A percentile compares a stretch with the other conserved stretches of the same genome.
Conservation (phyloP, 2,113 vertebrate genomes). For the Sinocyclocheilus rhinocerous region DNA sequence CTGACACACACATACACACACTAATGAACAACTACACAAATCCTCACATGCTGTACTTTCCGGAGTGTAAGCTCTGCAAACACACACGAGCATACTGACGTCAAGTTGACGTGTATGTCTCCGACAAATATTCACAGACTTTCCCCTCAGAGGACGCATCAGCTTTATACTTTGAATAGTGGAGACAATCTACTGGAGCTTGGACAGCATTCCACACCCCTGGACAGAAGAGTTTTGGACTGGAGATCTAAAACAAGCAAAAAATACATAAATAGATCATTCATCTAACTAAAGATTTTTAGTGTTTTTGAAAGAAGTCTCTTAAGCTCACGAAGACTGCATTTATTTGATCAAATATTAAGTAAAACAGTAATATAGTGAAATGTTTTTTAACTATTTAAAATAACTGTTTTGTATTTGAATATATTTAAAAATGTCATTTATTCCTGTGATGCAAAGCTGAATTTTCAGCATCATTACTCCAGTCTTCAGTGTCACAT, state of each 20-base stretch:
- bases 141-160: constrained; percentile 12
- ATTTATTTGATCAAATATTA: neutral
- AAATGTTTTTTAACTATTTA: too few species aligned
- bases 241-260: constrained; percentile 49
- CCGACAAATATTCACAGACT: neutral
- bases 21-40: constrained; percentile 35
- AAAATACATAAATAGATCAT: constrained; percentile 47
- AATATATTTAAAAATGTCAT: too few species aligned
- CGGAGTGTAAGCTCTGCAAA: constrained; percentile 38
- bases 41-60: constrained; percentile 38
- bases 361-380: too few species aligned
- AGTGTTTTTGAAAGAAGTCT: neutral
- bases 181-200: constrained; percentile 49
- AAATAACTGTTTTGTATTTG: too few species aligned
- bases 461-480: too few species aligned
- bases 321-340: neutral
- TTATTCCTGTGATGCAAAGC: too few species aligned
- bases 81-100: constrained; percentile 7
- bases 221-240: constrained; percentile 28
- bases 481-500: neutral
- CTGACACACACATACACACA: constrained; percentile 70
- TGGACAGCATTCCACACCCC: constrained; percentile 27
- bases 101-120: constrained; percentile 1
- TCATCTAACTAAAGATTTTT: neutral
- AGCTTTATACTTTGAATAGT: constrained; percentile 36